A percentile compares a stretch with the other conserved stretches of the same genome.
These are phyloP conservation scores for Rhorus exstirpatorius DNA, from an alignment of 2,888 invertebrate genomes.

Conservation along the genomic window DNA sequence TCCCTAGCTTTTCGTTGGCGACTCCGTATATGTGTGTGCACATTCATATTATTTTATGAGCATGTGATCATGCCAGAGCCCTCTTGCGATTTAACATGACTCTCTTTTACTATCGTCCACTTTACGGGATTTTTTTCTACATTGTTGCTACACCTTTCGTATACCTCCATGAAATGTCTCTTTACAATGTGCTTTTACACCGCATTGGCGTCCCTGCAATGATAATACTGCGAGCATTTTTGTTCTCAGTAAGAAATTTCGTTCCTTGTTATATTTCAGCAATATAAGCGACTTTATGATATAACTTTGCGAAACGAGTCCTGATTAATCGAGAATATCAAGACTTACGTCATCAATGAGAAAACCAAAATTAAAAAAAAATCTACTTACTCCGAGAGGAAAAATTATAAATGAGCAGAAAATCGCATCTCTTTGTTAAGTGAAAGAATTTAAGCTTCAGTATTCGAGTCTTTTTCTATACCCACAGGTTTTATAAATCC, in stretches of 20 bases:
- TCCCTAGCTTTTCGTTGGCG: background rate
- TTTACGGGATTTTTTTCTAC: constrained; percentile 1
- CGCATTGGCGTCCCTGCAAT: background rate
- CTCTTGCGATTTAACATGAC: constrained; percentile 13
- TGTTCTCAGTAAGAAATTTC: background rate
- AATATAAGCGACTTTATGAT: no score
- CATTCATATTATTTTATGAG: constrained; percentile 1
- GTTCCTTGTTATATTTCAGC: no score
- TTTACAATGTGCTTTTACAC: background rate
- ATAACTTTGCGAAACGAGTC: no score
- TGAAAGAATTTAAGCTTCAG: no score
- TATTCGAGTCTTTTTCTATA: no score
- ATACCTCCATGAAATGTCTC: background rate
- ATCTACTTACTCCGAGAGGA: no score
- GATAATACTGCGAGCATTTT: background rate
- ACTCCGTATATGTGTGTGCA: background rate
- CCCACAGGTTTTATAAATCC: no score
- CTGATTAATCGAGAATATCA: no score
- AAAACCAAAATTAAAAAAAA: no score
- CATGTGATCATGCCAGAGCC: constrained; percentile 4
- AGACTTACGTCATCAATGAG: no score
- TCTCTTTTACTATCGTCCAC: background rate
- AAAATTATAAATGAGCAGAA: no score
- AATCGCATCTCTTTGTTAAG: no score
- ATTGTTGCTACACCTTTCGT: constrained; percentile 11